phyloP scores from a whole-genome alignment of 2,888 invertebrate genomes.

The Scaeva pyrastri region DNA sequence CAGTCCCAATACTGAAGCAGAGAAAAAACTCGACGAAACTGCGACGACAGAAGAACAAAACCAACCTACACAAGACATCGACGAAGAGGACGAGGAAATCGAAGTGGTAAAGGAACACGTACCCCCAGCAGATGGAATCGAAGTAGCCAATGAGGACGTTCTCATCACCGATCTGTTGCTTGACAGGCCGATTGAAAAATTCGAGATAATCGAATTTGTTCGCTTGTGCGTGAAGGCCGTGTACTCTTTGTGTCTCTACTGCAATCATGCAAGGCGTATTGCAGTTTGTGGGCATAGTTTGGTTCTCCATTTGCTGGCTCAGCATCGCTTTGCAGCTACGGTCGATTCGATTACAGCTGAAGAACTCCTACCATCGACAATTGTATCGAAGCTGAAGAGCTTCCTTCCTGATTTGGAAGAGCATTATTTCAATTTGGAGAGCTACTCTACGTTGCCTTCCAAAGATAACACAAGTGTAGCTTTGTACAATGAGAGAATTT shows the following conservation, averaged over 20 bases:
- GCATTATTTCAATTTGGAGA: constrained; percentile 89
- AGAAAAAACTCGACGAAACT: neutral
- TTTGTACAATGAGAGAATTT: constrained; percentile 86
- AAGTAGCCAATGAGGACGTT: constrained; percentile 87
- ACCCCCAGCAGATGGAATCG: constrained; percentile 82
- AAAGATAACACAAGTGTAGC: constrained; percentile 84
- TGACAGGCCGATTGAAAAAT: constrained; percentile 90
- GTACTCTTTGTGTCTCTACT: constrained; percentile 90
- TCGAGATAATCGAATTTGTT: constrained; percentile 89
- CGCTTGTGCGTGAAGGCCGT: constrained; percentile 90
- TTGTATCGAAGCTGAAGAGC: constrained; percentile 87
- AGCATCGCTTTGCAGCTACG: constrained; percentile 92
- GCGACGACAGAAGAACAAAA: neutral
- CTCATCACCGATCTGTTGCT: constrained; percentile 89
- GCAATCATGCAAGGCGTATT: constrained; percentile 93
- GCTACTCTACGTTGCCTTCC: constrained; percentile 87
- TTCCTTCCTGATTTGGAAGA: constrained; percentile 85
- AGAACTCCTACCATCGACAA: constrained; percentile 89
- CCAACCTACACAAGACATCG: constrained; percentile 16
- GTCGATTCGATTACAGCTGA: constrained; percentile 91
- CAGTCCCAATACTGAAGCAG: neutral
- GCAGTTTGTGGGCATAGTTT: constrained; percentile 93
- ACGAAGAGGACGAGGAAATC: constrained; percentile 78
- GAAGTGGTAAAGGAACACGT: constrained; percentile 78
- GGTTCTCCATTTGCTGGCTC: constrained; percentile 90